Percentiles rank a stretch among this genome's conserved stretches.
phyloP scores from a whole-genome alignment of 2,113 vertebrate species.

The Saccopteryx leptura region DNA sequence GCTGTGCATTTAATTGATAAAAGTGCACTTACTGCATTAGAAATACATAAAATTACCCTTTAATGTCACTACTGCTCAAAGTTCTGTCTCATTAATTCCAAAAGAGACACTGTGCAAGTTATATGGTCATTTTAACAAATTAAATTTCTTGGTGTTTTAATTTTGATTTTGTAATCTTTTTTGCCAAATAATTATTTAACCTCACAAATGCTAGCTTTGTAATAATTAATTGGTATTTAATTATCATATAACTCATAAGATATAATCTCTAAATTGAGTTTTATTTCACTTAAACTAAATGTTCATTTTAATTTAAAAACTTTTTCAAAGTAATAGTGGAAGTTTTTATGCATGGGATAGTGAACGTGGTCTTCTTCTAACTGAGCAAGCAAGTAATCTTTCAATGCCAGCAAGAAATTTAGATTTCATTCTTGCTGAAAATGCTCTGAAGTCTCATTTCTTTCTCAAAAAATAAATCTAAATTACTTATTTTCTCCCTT shows the following conservation, averaged over 20 bases:
- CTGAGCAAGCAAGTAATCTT: background rate
- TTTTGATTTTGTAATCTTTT: constrained; percentile 70
- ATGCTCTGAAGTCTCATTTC: background rate
- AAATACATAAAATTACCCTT: constrained; percentile 60
- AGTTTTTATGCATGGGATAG: background rate
- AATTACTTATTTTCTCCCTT: background rate
- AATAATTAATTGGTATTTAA: constrained; percentile 68
- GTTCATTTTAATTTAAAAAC: constrained; percentile 18
- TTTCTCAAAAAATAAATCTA: constrained; percentile 20
- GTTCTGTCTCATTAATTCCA: constrained; percentile 74
- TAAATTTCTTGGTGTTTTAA: constrained; percentile 76
- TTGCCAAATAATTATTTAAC: constrained; percentile 71
- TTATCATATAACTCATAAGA: background rate
- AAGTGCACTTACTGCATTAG: constrained; percentile 68
- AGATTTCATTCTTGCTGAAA: constrained; percentile 9
- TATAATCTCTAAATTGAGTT: constrained; percentile 58
- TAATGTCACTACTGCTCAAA: constrained; percentile 55
- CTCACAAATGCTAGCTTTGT: constrained; percentile 67
- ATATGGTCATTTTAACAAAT: constrained; percentile 77
- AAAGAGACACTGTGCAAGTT: constrained; percentile 42
- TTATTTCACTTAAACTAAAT: constrained; percentile 63
- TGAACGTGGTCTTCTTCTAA: constrained; percentile 8
- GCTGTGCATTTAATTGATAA: constrained; percentile 76
- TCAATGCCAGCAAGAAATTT: background rate
- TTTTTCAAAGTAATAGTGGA: background rate